Percentiles rank a stretch among this genome's conserved stretches.
phyloP scores from a whole-genome alignment of 2,113 vertebrate genomes.

The Nesogale talazaci region DNA sequence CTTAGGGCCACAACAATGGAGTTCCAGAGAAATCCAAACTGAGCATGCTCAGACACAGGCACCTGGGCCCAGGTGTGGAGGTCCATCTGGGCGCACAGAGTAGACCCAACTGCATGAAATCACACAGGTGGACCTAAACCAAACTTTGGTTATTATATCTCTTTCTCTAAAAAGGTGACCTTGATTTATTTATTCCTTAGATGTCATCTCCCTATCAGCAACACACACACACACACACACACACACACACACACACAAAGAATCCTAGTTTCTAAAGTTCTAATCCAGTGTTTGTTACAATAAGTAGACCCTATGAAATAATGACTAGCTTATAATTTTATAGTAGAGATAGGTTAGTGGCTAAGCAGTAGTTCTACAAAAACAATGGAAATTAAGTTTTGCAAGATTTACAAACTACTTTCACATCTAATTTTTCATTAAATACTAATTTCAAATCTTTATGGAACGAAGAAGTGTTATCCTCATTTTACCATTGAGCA shows the following conservation, averaged over 20 bases:
- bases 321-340: neutral
- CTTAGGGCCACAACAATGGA: too few species aligned
- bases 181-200: neutral
- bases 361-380: neutral
- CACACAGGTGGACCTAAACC: too few species aligned
- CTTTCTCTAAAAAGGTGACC: neutral
- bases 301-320: accelerated
- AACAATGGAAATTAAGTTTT: neutral
- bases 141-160: neutral
- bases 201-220: neutral
- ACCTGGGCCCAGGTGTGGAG: too few species aligned
- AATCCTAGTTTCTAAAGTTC: neutral
- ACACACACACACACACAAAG: neutral
- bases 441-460: accelerated
- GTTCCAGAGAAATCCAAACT: too few species aligned
- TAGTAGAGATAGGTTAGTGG: neutral
- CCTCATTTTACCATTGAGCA: accelerated
- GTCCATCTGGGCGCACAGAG: too few species aligned
- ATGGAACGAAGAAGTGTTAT: accelerated
- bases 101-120: too few species aligned
- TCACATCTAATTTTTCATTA: neutral
- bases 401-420: neutral
- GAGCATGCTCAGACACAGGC: too few species aligned
- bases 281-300: too few species aligned
- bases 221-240: neutral